Percentiles rank a stretch among this genome's conserved stretches.
These are phyloP conservation scores for Carcina quercana DNA, from an alignment of 2,888 invertebrate genomes.

Conservation along the genomic window DNA sequence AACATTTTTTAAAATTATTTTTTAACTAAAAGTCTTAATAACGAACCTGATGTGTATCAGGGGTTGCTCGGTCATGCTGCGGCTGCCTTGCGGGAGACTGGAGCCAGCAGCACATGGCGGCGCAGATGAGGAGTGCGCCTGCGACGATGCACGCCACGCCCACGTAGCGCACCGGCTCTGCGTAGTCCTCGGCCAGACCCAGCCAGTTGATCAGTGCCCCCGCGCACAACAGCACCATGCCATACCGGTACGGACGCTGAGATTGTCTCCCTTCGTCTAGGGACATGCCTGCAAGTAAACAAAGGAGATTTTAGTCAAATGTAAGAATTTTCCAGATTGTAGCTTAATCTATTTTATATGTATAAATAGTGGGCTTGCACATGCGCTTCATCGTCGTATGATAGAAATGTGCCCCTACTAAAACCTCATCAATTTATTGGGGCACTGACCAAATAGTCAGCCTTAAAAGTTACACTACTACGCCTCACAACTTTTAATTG, in stretches of 20 bases:
- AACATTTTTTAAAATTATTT: too few species aligned
- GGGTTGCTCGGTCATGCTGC: conserved; percentile 53
- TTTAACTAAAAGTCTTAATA: too few species aligned
- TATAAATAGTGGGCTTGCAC: too few species aligned
- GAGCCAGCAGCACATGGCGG: conserved; percentile 84
- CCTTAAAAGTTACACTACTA: too few species aligned
- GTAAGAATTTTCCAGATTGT: too few species aligned
- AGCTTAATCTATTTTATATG: too few species aligned
- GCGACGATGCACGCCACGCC: conserved; percentile 84
- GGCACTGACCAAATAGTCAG: too few species aligned
- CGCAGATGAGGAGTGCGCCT: conserved; percentile 81
- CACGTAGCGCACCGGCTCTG: conserved; percentile 81
- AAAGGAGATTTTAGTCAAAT: not conserved
- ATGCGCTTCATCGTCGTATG: too few species aligned
- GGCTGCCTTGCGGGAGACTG: conserved; percentile 68
- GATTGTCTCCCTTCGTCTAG: conserved; percentile 79
- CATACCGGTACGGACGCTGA: conserved; percentile 82
- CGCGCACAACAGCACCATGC: conserved; percentile 81
- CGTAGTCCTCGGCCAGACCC: conserved; percentile 81
- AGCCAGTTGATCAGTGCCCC: conserved; percentile 85
- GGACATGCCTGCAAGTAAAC: conserved; percentile 70
- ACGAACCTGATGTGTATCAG: conserved; percentile 67
- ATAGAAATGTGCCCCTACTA: too few species aligned
- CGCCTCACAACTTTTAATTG: too few species aligned
- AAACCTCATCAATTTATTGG: too few species aligned